Evolutionary conservation across 2,888 invertebrate species (phyloP).

Genomic region (Zhuqinia jingwanae): DNA sequence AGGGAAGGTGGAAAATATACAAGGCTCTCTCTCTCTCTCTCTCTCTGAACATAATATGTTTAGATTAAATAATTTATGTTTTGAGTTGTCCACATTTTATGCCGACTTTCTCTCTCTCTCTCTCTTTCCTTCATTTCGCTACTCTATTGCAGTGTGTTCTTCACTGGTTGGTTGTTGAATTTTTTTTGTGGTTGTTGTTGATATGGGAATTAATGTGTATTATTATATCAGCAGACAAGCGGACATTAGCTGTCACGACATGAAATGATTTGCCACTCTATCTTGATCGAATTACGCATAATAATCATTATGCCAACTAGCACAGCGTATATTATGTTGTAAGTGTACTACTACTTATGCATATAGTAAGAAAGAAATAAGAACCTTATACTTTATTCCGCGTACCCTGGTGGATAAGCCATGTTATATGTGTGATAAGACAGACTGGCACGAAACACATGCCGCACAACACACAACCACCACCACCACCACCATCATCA

Average conservation of each 20-base stretch:
- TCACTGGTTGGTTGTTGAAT: not conserved
- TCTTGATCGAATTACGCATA: slow-evolving; percentile 73
- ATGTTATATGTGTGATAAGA: slow-evolving; percentile 1
- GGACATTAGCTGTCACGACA: slow-evolving; percentile 74
- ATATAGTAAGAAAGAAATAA: no score
- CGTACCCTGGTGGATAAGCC: no score
- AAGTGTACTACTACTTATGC: no score
- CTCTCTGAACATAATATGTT: not conserved
- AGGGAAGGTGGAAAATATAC: not conserved
- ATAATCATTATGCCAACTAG: slow-evolving; percentile 62
- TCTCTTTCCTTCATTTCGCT: no score
- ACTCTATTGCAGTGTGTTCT: not conserved
- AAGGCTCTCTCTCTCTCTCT: not conserved
- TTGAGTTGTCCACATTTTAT: slow-evolving; percentile 9
- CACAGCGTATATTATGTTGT: no score
- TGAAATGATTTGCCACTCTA: slow-evolving; percentile 74
- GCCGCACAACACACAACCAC: no score
- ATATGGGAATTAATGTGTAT: slow-evolving; percentile 68
- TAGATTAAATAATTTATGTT: slow-evolving; percentile 37
- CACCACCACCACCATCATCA: no score
- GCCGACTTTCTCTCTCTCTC: not conserved
- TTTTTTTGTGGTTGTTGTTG: slow-evolving; percentile 29
- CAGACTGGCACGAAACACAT: not conserved
- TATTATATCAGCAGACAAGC: slow-evolving; percentile 70
- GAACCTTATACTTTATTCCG: no score